Base-by-base conservation (phyloP, 2,888 invertebrate species). In the Drosophila meridiana region DNA sequence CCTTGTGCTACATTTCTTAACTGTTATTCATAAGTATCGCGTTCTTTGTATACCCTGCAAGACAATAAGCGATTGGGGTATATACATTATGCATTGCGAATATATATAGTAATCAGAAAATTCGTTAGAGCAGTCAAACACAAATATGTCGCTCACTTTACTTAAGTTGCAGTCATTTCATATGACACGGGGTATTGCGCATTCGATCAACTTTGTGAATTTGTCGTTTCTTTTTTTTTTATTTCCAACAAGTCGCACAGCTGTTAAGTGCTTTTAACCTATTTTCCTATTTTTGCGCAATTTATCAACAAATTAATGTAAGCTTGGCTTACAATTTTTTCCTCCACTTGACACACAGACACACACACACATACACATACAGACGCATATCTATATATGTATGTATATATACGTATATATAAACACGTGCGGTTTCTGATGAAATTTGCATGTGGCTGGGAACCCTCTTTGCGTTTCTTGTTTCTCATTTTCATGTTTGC, bases 261-360 rank as follows among this genome's bases (percentile, higher is more conserved):
- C 80, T 76, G 76, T 85, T 78, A 73, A 84, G 84, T 70, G 83
- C 88, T 80, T 80, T 87, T 85, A 89, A 85, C 88, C 86, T 87
- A 85, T 87, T 81, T 81, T 84, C 67, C 81, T 52, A 81, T 78
- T 81, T 78, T 81, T 68, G 78, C 78, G 78, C 69, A 83, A 87
- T 87, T 87, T 85, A 85, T 88, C 86, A 89, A 87, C 73, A 85
- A 83, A 87, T 87, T 87, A 87, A 89, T 84, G 76, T 89, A 76
- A 74, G 89, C 83, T 76, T 68, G 78, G 82, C 67, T 75, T 70
- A 79, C 60, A 82, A 68, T 70, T 69, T 42, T 75, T 76, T 56
- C 66, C 57, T 70, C 60, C 74, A 72, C 82, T 82, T 75, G 56
- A 66, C 70, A 76, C 62, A 84, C 66, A 76, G 43, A 65, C 47